Base-by-base conservation (phyloP, 2,797 vertebrate species). In the Malacoraja senta region DNA sequence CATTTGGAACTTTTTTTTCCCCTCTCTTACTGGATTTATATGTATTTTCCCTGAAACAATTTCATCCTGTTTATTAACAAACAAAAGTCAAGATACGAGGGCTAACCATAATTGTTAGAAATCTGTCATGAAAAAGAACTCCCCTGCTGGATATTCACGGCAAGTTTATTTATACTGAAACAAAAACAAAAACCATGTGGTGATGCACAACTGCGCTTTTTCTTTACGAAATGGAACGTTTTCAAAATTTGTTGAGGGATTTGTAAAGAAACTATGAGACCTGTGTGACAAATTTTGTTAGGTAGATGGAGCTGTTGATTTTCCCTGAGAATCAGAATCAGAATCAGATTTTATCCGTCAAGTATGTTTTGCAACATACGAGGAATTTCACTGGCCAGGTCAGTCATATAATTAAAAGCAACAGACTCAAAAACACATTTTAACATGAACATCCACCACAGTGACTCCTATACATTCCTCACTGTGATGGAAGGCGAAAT, bases 1-100 rank as follows among this genome's bases (percentile, higher is more conserved):
- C 71, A 74, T 26, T 53, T 76, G 38, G 38, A 38, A 53, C 58
- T 71, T 79, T 8, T 80, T 44, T 80, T 76, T 53, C 32, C 86
- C 32, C 86, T 19, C 65, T 9, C 86, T 53, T 71, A 58, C 35
- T 74, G 19, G 24, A 92, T 74, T 74, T 24, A 1, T 58, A 53
- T 92, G 90, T 92, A 74, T 92, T 92, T 92, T 76, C 90, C 90
- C 90, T 76, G 90, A 92, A 92, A 92, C 90, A 76, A 74, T 91
- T 92, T 74, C 65, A 92, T 58, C 72, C 24, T 24, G 38, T 44
- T 44, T 29, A n/a, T 12, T 74, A 21, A 4, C 1, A 74, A 74
- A 26, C 53, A 76, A 92, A 76, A 76, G 0, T 12, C 24, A 21
- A 53, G 24, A 74, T 92, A 92, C 35, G 58, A n/a, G 74, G 71